Evolutionary conservation across 2,888 invertebrate genomes (phyloP), one percentile per base, ranked within the genome.

Genomic region (Gryllus longicercus): DNA sequence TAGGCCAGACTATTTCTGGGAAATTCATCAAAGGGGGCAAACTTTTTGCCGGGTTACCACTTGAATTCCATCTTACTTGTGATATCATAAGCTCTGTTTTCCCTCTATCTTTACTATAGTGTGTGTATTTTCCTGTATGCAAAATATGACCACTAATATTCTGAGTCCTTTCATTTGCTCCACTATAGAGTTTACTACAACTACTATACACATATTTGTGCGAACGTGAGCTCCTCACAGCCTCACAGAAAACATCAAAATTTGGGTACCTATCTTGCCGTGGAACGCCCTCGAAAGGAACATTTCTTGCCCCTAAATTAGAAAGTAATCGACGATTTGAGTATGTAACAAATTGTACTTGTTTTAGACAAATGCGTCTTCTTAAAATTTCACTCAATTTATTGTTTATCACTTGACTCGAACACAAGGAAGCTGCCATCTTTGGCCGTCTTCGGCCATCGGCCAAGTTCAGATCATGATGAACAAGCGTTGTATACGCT

Each of bases 1-100:
- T 93, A 74, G 95, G 95, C 94, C 94, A 95, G n/a, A 93, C 88
- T 18, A 94, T 88, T 84, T 92, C 92, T 2, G 93, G 93, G 85
- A 94, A 93, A 82, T 93, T 90, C 93, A 94, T 94, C 79, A 94
- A 86, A 79, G 90, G 90, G 1, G 92, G 92, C 76, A 93, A 85
- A 84, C 88, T 90, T 81, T 83, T 82, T 21, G 83, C 82, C 11
- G 75, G 23, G 18, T 74, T 77, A n/a, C 74, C 82, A 50, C 78
- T 78, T 38, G 79, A 80, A 75, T 80, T 80, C 11, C 77, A 76
- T 50, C 81, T 77, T 63, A n/a, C 16, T 63, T 63, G 63, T 18
- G 63, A 63, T 63, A 18, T 63, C 63, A 63, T 18, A 18, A 63
- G 16, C 63, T 63, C 63, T 63, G 3, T 63, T n/a, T 63, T 63